Conservation (phyloP, 2,888 invertebrate genomes). For the Lepidocyrtinus sp. region DNA sequence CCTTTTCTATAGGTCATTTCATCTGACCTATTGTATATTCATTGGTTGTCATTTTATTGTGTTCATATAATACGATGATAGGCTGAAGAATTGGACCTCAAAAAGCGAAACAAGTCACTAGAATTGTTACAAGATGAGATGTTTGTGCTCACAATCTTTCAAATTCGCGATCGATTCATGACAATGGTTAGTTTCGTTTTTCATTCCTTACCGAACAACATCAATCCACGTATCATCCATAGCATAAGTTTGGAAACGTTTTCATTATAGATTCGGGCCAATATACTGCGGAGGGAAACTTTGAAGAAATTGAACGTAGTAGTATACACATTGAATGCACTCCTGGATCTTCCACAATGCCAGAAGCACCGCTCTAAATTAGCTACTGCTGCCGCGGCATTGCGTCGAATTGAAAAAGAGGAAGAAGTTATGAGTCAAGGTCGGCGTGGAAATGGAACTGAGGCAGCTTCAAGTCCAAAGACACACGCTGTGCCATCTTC, state of each 20-base stretch:
- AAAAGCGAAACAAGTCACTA: slow-evolving; percentile 59
- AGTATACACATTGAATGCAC: slow-evolving; percentile 58
- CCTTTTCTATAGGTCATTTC: background rate
- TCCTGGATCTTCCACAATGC: slow-evolving; percentile 66
- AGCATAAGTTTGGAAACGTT: too few species aligned
- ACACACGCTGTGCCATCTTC: background rate
- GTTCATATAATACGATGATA: slow-evolving; percentile 35
- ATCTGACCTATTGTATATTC: background rate
- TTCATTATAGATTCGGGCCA: slow-evolving; percentile 64
- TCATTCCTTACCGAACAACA: too few species aligned
- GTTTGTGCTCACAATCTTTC: slow-evolving; percentile 65
- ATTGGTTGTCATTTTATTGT: background rate
- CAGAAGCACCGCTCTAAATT: slow-evolving; percentile 54
- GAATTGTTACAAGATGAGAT: slow-evolving; percentile 64
- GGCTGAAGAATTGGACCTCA: slow-evolving; percentile 67
- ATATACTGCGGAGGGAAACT: slow-evolving; percentile 53
- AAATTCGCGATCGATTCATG: slow-evolving; percentile 66
- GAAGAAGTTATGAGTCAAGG: background rate
- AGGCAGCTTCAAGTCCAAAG: background rate
- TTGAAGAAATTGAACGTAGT: slow-evolving; percentile 62
- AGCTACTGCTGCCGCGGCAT: background rate
- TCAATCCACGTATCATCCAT: too few species aligned
- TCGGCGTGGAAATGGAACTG: background rate
- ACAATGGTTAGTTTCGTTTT: slow-evolving; percentile 59
- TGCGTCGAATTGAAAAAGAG: background rate